These are phyloP conservation scores for Heliconius charithonia DNA, from an alignment of 2,888 invertebrate species.

Conservation along the genomic window DNA sequence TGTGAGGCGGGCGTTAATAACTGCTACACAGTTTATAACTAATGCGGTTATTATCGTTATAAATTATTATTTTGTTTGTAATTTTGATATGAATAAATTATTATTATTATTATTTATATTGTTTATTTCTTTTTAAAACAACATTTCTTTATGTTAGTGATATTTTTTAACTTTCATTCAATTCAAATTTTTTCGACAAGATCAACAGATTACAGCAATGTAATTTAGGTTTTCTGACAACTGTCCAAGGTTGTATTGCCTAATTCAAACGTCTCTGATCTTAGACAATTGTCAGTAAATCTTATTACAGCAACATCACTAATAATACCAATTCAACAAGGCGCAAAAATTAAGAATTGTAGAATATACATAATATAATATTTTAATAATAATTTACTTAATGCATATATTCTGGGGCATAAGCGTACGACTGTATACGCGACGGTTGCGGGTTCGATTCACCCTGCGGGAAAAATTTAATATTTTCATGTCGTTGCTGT, in stretches of 20 bases:
- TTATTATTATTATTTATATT: no score
- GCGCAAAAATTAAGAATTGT: neutral
- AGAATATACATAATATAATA: no score
- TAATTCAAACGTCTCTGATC: neutral
- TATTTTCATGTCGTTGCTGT: no score
- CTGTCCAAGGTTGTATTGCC: neutral
- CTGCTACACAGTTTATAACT: no score
- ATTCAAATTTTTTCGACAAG: neutral
- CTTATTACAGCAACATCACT: neutral
- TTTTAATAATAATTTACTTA: no score
- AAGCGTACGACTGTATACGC: no score
- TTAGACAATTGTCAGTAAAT: neutral
- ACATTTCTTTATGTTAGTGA: neutral
- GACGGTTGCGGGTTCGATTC: no score
- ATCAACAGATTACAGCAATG: neutral
- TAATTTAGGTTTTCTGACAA: constrained; percentile 5
- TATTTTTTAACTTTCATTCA: neutral
- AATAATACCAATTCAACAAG: neutral
- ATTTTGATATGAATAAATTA: no score
- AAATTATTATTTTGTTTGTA: neutral
- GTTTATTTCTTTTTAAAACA: neutral
- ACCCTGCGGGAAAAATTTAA: no score
- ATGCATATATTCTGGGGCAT: no score
- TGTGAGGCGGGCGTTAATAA: no score
- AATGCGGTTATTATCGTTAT: no score